These are phyloP conservation scores for Matsumurasca onukii DNA, from an alignment of 1,140 invertebrate genomes.

Conservation along the genomic window DNA sequence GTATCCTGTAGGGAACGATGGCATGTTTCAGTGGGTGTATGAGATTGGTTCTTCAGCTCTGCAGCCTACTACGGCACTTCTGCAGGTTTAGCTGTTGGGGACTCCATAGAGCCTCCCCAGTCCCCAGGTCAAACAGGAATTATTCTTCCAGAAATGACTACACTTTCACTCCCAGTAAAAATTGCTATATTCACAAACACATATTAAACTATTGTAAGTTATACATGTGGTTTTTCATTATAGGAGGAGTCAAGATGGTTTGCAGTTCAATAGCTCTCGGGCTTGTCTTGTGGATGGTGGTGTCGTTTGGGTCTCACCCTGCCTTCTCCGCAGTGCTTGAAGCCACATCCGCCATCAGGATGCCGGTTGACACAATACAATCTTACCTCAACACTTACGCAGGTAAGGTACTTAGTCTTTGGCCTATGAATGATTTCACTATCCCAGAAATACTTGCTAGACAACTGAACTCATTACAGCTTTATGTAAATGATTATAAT, in stretches of 20 bases:
- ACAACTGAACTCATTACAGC: neutral
- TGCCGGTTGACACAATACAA: conserved; percentile 24
- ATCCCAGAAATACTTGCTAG: neutral
- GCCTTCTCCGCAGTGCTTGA: conserved; percentile 25
- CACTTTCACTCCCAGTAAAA: too few relatives aligned
- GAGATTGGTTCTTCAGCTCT: too few relatives aligned
- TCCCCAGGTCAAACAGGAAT: too few relatives aligned
- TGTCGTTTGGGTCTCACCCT: conserved; percentile 33
- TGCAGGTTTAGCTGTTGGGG: too few relatives aligned
- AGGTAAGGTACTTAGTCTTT: neutral
- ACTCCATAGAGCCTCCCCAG: too few relatives aligned
- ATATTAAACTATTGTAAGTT: neutral
- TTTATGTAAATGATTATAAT: neutral
- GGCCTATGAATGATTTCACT: neutral
- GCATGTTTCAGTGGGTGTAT: too few relatives aligned
- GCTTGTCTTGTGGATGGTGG: conserved; percentile 30
- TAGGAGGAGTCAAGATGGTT: conserved; percentile 38
- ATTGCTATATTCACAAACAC: too few relatives aligned
- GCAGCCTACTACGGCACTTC: too few relatives aligned
- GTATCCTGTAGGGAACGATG: too few relatives aligned
- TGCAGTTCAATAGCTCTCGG: conserved; percentile 31
- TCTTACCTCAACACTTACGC: conserved; percentile 20
- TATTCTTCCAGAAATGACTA: too few relatives aligned
- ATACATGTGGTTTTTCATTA: conserved; percentile 1
- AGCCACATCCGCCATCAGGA: neutral